These are phyloP conservation scores for Meriones psammophilus DNA, from an alignment of 2,797 vertebrate species.

Conservation along the genomic window DNA sequence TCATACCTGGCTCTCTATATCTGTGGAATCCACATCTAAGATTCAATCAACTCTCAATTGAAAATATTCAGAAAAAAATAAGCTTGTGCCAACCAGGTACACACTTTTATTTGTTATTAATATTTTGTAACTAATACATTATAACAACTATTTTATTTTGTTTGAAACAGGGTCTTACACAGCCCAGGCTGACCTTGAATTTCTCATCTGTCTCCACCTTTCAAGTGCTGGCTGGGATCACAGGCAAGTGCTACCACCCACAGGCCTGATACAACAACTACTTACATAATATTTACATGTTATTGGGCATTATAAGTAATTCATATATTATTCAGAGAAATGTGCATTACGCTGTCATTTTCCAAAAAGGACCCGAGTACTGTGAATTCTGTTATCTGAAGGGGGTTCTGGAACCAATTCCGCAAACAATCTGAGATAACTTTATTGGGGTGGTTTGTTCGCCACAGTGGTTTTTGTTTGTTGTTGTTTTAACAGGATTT, in stretches of 20 bases:
- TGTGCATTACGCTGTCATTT: background rate
- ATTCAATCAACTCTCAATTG: background rate
- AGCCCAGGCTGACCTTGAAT: background rate
- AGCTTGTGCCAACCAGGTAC: background rate
- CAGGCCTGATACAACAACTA: background rate
- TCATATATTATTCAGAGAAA: background rate
- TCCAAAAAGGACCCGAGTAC: background rate
- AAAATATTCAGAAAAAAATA: background rate
- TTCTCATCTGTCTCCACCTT: background rate
- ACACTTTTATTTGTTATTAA: background rate
- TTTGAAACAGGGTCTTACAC: background rate
- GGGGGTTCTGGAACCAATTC: background rate
- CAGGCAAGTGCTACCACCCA: background rate
- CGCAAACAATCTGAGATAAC: background rate
- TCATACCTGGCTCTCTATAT: background rate
- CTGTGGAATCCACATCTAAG: background rate
- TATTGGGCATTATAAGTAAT: background rate
- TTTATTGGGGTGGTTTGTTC: slow-evolving; percentile 8
- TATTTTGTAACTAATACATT: background rate
- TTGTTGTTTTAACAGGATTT: slow-evolving; percentile 52
- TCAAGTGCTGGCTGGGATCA: background rate
- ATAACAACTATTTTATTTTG: background rate
- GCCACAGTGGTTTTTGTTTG: background rate
- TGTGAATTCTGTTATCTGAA: background rate
- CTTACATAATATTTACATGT: background rate